Evolutionary conservation across 2,113 vertebrate species (phyloP).

Genomic region (Aphyosemion australe): DNA sequence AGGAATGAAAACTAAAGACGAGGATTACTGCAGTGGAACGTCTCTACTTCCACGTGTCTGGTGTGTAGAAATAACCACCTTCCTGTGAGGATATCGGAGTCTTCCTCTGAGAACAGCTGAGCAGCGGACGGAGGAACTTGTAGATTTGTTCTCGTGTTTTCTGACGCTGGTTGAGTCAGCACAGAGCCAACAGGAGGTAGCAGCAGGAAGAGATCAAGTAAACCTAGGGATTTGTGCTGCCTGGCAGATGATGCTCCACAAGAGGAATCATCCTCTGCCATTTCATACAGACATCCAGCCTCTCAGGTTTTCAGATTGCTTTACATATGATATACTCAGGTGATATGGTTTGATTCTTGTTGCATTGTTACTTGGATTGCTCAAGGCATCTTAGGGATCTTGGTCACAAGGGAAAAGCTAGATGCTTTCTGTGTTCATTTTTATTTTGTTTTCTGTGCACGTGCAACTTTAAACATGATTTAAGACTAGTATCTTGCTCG

Average conservation of each 20-base stretch:
- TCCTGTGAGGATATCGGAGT: constrained; percentile 16
- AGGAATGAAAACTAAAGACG: constrained; percentile 51
- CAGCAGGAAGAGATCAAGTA: constrained; percentile 16
- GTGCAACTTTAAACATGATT: constrained; percentile 3
- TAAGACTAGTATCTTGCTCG: neutral
- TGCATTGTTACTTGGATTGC: constrained; percentile 12
- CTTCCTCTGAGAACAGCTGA: constrained; percentile 5
- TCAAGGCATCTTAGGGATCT: neutral
- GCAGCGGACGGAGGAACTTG: neutral
- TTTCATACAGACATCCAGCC: constrained; percentile 35
- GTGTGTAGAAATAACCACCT: constrained; percentile 28
- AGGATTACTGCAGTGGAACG: constrained; percentile 49
- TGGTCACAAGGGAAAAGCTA: too few species aligned
- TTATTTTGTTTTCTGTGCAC: neutral
- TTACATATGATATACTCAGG: constrained; percentile 1
- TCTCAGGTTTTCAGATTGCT: constrained; percentile 17
- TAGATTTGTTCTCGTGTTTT: constrained; percentile 21
- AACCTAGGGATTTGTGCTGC: constrained; percentile 20
- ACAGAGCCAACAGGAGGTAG: constrained; percentile 23
- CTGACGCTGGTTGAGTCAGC: constrained; percentile 40
- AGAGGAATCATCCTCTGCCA: constrained; percentile 21
- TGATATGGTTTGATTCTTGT: constrained; percentile 31
- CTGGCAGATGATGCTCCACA: constrained; percentile 27
- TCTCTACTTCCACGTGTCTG: constrained; percentile 25
- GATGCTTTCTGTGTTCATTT: too few species aligned